Percentiles rank a stretch among this genome's conserved stretches.
Evolutionary conservation across 2,113 vertebrate genomes (phyloP).

Genomic region (Trinectes maculatus): DNA sequence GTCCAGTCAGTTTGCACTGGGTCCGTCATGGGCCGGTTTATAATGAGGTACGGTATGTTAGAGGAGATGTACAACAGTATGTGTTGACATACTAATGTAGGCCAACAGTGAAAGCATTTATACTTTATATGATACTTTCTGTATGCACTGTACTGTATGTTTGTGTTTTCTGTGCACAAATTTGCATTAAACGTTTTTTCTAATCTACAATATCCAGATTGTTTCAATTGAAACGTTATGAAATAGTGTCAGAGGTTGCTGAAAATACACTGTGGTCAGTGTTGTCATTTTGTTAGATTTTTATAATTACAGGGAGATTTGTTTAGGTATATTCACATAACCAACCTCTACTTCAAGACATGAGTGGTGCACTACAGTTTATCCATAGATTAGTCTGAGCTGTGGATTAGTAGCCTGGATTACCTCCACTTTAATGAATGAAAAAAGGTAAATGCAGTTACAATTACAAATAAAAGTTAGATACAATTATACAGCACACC

Average conservation of each 20-base stretch:
- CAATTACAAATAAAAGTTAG: too few relatives aligned
- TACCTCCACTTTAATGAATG: constrained; percentile 57
- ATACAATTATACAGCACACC: constrained; percentile 39
- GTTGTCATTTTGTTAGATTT: background rate
- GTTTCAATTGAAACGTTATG: background rate
- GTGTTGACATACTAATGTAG: constrained; percentile 73
- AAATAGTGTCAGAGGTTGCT: background rate
- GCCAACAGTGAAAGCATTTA: constrained; percentile 78
- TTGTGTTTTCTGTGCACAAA: constrained; percentile 80
- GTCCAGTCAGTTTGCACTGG: constrained; percentile 63
- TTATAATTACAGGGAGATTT: background rate
- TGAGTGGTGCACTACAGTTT: constrained; percentile 43
- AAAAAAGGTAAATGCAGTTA: too few relatives aligned
- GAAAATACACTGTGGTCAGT: background rate
- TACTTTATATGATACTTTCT: constrained; percentile 76
- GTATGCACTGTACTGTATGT: constrained; percentile 79
- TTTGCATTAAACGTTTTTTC: constrained; percentile 81
- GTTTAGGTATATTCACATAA: constrained; percentile 15
- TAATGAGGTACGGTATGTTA: constrained; percentile 47
- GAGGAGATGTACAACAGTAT: constrained; percentile 52
- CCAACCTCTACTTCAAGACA: constrained; percentile 31
- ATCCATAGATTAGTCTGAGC: constrained; percentile 76
- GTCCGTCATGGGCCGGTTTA: constrained; percentile 64
- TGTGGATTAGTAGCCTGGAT: constrained; percentile 72
- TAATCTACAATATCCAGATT: constrained; percentile 14